Conservation (phyloP, 2,888 invertebrate species). For the Neria commutata region DNA sequence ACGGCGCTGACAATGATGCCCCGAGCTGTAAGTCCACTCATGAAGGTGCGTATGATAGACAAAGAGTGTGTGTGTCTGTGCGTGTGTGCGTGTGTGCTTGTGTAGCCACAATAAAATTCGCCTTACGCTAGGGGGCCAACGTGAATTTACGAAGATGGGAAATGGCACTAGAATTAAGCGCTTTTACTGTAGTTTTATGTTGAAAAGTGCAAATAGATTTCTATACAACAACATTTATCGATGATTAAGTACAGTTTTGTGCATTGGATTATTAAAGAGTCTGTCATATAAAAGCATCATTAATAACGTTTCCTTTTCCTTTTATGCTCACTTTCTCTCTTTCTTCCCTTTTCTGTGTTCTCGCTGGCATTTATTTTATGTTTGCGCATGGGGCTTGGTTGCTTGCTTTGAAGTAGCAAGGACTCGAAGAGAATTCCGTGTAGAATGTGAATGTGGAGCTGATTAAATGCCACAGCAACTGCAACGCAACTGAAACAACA, state of each 20-base stretch:
- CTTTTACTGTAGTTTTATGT: too few relatives aligned
- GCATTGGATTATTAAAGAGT: too few relatives aligned
- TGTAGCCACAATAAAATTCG: conserved; percentile 16
- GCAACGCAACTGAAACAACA: neutral
- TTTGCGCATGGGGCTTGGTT: too few relatives aligned
- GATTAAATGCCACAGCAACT: neutral
- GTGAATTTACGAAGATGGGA: too few relatives aligned
- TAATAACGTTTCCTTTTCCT: too few relatives aligned
- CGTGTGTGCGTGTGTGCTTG: conserved; percentile 8
- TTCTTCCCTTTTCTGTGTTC: neutral
- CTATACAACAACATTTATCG: too few relatives aligned
- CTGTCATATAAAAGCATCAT: too few relatives aligned
- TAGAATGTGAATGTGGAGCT: conserved; percentile 28
- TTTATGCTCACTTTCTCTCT: too few relatives aligned
- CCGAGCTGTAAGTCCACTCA: conserved; percentile 59
- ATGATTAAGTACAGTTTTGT: too few relatives aligned
- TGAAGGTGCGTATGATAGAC: conserved; percentile 50
- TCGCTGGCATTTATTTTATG: neutral
- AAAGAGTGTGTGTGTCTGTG: neutral
- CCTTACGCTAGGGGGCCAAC: too few relatives aligned
- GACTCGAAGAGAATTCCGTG: conserved; percentile 60
- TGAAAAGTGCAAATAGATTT: too few relatives aligned
- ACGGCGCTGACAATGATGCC: conserved; percentile 45
- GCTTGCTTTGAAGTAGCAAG: conserved; percentile 56
- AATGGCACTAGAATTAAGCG: too few relatives aligned